Evolutionary conservation across 2,888 invertebrate species (phyloP).

Genomic region (Stenodera caucasica): DNA sequence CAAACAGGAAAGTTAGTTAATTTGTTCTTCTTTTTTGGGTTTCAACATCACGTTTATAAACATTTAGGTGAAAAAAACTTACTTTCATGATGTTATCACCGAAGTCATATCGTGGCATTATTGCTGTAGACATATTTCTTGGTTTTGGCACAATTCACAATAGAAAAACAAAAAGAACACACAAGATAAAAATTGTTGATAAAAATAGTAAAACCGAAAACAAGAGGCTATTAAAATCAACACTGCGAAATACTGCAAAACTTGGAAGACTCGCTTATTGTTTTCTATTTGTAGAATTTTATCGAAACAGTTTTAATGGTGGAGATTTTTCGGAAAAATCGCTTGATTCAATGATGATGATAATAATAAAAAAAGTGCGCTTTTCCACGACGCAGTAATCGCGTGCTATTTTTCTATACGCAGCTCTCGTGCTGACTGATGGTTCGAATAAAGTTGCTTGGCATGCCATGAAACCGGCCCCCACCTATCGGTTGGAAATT

Average conservation of each 20-base stretch:
- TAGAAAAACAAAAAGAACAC: constrained; percentile 25
- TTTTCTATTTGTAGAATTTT: constrained; percentile 1
- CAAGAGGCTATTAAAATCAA: constrained; percentile 17
- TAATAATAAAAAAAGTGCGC: constrained; percentile 39
- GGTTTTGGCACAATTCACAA: constrained; percentile 38
- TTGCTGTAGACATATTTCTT: constrained; percentile 73
- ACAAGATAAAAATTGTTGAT: constrained; percentile 24
- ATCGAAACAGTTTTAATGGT: neutral
- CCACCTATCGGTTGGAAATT: constrained; percentile 18
- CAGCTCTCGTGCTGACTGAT: constrained; percentile 41
- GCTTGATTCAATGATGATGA: neutral
- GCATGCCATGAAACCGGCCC: constrained; percentile 19
- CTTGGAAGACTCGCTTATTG: constrained; percentile 47
- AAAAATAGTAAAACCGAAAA: constrained; percentile 31
- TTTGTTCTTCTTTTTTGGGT: constrained; percentile 13
- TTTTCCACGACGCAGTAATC: constrained; percentile 48
- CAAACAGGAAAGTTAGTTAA: constrained; percentile 17
- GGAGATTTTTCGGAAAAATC: constrained; percentile 24
- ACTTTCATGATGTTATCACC: constrained; percentile 76
- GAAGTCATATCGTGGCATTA: constrained; percentile 77
- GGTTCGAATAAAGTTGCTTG: constrained; percentile 16
- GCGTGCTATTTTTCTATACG: constrained; percentile 38
- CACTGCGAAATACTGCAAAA: constrained; percentile 46
- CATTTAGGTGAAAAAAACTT: constrained; percentile 40
- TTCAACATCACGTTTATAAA: neutral